A percentile compares a stretch with the other conserved stretches of the same genome.
phyloP scores from a whole-genome alignment of 2,888 invertebrate species.

The Phyllotreta cruciferae region DNA sequence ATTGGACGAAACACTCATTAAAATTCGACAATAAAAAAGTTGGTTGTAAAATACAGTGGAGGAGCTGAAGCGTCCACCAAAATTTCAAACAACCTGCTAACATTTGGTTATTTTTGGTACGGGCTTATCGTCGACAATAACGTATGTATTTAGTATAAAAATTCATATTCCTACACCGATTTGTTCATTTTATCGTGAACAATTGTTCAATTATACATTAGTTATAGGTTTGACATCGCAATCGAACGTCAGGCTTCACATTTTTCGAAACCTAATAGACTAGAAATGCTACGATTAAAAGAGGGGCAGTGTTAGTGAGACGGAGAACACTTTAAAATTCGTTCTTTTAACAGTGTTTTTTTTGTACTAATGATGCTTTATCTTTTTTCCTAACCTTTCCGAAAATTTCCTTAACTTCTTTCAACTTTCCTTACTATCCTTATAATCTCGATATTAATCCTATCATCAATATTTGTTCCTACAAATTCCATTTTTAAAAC shows the following conservation, averaged over 20 bases:
- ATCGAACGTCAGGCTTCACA: constrained; percentile 7
- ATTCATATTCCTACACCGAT: too few species aligned
- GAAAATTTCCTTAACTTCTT: neutral
- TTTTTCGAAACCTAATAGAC: constrained; percentile 19
- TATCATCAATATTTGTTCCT: constrained; percentile 5
- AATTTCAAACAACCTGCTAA: too few species aligned
- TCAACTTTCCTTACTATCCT: neutral
- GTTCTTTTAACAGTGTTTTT: constrained; percentile 3
- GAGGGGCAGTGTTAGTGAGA: constrained; percentile 25
- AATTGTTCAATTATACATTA: neutral
- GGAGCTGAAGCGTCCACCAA: too few species aligned
- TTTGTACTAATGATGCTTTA: constrained; percentile 10
- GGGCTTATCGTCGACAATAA: too few species aligned
- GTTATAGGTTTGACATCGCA: constrained; percentile 1
- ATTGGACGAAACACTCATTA: too few species aligned
- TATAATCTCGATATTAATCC: neutral
- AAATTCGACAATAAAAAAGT: too few species aligned
- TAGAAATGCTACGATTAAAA: constrained; percentile 17
- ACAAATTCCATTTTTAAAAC: constrained; percentile 9
- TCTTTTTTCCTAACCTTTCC: neutral
- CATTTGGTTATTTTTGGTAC: too few species aligned
- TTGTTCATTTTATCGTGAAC: too few species aligned
- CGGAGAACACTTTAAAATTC: constrained; percentile 13
- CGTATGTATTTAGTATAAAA: too few species aligned
- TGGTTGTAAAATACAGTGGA: too few species aligned